Base-by-base conservation (phyloP, 2,797 vertebrate genomes). In the Xenentodon cancila region DNA sequence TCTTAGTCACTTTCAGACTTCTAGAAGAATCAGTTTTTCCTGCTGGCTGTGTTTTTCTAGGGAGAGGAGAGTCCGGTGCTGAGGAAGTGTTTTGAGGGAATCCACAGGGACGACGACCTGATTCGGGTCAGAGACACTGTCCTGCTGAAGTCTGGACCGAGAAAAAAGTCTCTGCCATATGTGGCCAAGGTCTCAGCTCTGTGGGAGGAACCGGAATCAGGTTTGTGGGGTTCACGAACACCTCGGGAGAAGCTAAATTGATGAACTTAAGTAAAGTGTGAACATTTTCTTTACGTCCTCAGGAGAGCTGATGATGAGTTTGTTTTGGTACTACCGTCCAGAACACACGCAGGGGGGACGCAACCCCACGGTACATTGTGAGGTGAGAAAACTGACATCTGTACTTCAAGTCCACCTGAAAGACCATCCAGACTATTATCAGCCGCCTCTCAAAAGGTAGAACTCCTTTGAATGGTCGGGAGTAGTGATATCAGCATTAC, bases 241-340 rank as follows among this genome's bases (percentile, higher is more conserved):
- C 45, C 44, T 4, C 57, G 6, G 1, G 16, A 46, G 34, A 22
- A 48, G 44, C 61, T 42, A 7, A 52, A 37, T 67, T 44, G 51
- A 15, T 1, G 46, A 37, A 46, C 6, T 18, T 11, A 54, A 13
- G 34, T 37, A 11, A 37, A 7, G 3, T 71, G 9, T 80, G 43
- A 60, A 43, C 71, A 17, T 25, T 64, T 12, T 37, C 21, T 40
- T 4, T 30, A 30, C 67, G 19, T 53, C 61, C 67, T 42, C 85
- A 99, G 97, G 97, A 82, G 97, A 99, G 90, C 92, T 99, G 93
- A 99, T 98, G 97, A 99, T 99, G 97, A 99, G 98, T 88, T 94
- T 99, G 86, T 95, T 99, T 92, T 99, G 98, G 98, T 99, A 98
- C 92, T 99, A 99, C 92, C 94, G 98, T 83, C 98, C 97, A 54